Percentiles rank a stretch among this genome's conserved stretches.
These are phyloP conservation scores for Teleogryllus occipitalis DNA, from an alignment of 1,140 invertebrate species.

Conservation along the genomic window DNA sequence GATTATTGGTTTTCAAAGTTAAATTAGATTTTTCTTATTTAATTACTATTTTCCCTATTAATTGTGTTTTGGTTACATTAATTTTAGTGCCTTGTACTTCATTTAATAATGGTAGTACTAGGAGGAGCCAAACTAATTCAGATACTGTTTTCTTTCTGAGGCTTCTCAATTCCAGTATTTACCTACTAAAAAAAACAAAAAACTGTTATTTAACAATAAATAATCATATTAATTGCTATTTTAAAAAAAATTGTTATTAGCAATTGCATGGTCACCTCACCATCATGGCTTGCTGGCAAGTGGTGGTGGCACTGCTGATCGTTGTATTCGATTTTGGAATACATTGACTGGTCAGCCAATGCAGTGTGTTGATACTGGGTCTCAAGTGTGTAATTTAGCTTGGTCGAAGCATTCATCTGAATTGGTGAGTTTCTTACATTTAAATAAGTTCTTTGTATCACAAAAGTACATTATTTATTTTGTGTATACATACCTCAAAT, in stretches of 20 bases:
- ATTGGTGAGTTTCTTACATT: conserved; percentile 52
- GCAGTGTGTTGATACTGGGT: conserved; percentile 95
- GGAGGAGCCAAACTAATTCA: too few species aligned
- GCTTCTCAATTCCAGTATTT: too few species aligned
- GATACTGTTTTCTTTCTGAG: too few species aligned
- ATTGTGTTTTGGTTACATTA: too few species aligned
- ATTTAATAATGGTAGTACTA: too few species aligned
- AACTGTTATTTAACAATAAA: too few species aligned
- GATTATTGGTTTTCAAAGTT: too few species aligned
- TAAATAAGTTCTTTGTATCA: background rate
- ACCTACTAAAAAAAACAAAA: too few species aligned
- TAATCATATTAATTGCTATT: too few species aligned
- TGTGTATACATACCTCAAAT: background rate
- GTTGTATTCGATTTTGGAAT: conserved; percentile 99
- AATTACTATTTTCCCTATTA: too few species aligned
- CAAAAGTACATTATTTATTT: background rate
- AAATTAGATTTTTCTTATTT: too few species aligned
- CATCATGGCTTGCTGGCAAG: conserved; percentile 96
- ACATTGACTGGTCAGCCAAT: conserved; percentile 98
- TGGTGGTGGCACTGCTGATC: conserved; percentile 96
- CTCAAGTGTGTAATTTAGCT: conserved; percentile 95
- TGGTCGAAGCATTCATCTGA: conserved; percentile 99
- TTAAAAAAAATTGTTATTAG: conserved; percentile 39
- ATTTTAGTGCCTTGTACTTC: too few species aligned
- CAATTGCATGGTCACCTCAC: conserved; percentile 99